Evolutionary conservation across 2,797 vertebrate genomes (phyloP), one percentile per base, ranked within the genome.

Genomic region (Pyrocephalus nanus): DNA sequence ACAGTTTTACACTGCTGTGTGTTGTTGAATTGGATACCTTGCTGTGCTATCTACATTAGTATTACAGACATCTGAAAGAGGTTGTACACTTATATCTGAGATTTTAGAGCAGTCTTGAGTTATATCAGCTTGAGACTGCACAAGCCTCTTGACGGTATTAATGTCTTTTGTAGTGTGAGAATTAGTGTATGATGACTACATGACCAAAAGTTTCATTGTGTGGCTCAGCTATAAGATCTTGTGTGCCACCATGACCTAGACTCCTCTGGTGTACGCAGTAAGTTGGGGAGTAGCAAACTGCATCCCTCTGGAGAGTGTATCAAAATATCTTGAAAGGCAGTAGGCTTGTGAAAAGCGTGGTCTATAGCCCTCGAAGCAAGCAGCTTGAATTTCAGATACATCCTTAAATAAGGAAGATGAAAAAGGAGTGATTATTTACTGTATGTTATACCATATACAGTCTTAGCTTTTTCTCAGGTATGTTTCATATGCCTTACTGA

Each of bases 181-280:
- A 25, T 50, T 80, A 47, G 15, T 14, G 25, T 74, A 16, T 34
- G 36, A 38, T 3, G 0, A 43, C 48, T 66, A 4, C 0, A 0
- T 34, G 48, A 38, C 16, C 21, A 61, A 67, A 86, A 53, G 50
- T 18, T 80, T 72, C 21, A 20, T 64, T 25, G 7, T 27, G n/a
- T 55, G 64, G 36, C 51, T 80, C 55, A 69, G 61, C 32, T 53
- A 16, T 34, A 71, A 8, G 4, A 13, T 48, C 14, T 48, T 51
- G 13, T 25, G 22, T 57, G 54, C 29, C 23, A 13, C 79, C 32
- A 5, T 23, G 40, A 38, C 38, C 11, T 1, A 2, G 12, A 30
- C 12, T 65, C 30, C 55, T 55, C 20, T 53, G 17, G 11, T 55
- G 16, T 62, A 8, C 2, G 1, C 38, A 19, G 17, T 30, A 43